phyloP scores from a whole-genome alignment of 2,113 vertebrate genomes.

The Zosterops japonicus region DNA sequence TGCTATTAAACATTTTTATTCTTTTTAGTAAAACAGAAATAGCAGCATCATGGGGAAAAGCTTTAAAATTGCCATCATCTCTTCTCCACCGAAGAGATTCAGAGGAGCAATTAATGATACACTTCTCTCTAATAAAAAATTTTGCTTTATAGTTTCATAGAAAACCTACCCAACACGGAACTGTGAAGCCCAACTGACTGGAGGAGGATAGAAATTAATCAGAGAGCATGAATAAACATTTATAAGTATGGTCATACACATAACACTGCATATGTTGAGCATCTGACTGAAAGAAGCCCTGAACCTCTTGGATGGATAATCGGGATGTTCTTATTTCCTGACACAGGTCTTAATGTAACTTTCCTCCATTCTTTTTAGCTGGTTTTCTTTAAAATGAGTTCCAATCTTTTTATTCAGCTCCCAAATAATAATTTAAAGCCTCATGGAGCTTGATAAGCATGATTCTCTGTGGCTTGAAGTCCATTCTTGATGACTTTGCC shows the following conservation, averaged over 20 bases:
- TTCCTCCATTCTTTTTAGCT: not conserved
- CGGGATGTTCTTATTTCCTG: not conserved
- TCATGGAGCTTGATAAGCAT: not conserved
- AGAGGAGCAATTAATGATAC: not conserved
- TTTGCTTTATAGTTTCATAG: not conserved
- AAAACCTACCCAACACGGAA: not conserved
- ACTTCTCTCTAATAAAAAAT: not conserved
- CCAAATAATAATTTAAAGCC: not conserved
- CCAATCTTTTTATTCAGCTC: not conserved
- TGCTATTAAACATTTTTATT: not conserved
- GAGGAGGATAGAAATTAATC: not conserved
- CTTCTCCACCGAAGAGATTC: not conserved
- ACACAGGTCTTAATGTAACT: not conserved
- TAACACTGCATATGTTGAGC: not conserved
- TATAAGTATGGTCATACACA: not conserved
- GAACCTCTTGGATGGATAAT: not conserved
- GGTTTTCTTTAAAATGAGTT: not conserved
- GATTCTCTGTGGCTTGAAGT: not conserved
- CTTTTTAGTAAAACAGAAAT: not conserved
- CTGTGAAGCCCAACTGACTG: not conserved
- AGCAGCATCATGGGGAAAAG: not conserved
- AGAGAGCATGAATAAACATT: not conserved
- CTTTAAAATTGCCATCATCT: not conserved
- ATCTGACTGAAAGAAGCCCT: not conserved
- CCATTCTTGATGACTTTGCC: not conserved